Base-by-base conservation (phyloP, 2,113 vertebrate species). In the Galeopterus variegatus region DNA sequence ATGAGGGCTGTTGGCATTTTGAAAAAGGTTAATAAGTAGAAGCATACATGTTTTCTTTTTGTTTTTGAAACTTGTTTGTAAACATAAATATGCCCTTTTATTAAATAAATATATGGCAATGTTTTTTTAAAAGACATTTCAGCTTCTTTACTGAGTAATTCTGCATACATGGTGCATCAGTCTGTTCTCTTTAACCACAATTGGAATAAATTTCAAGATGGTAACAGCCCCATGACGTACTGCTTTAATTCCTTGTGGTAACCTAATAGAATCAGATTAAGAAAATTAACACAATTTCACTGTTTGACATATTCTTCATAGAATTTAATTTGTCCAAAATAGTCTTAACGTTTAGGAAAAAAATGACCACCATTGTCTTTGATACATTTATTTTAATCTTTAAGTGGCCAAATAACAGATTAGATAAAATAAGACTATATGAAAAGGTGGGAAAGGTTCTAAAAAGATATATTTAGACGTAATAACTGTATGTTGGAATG, bases 1-100 rank as follows among this genome's bases (percentile, higher is more conserved):
- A 99, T 98, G 98, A 99, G 99, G 98, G 98, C 99, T 99, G 98
- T 99, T 99, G 99, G 98, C 98, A 99, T 99, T 99, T 99, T 98
- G 98, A 98, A 98, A 98, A 98, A 98, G 98, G 98, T 98, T 99
- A 98, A 97, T 98, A 98, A 98, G 89, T 98, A 97, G 97, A 99
- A 98, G 98, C 98, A 98, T 99, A 99, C 98, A 98, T 98, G 99
- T 99, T 99, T 99, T 99, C 95, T 97, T 99, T 99, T 98, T 98
- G 98, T 98, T 99, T 99, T 98, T 98, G 98, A 98, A 99, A 99
- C 98, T 98, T 99, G 99, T 99, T 99, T 99, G 98, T 98, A 99
- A 99, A 98, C 98, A 98, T 98, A 98, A 99, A 99, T 98, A 98
- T 98, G 98, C 99, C 99, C 98, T 99, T 99, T 99, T 98, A 98